These are phyloP conservation scores for Drosophila percnosoma DNA, from an alignment of 2,888 invertebrate genomes.

Conservation along the genomic window DNA sequence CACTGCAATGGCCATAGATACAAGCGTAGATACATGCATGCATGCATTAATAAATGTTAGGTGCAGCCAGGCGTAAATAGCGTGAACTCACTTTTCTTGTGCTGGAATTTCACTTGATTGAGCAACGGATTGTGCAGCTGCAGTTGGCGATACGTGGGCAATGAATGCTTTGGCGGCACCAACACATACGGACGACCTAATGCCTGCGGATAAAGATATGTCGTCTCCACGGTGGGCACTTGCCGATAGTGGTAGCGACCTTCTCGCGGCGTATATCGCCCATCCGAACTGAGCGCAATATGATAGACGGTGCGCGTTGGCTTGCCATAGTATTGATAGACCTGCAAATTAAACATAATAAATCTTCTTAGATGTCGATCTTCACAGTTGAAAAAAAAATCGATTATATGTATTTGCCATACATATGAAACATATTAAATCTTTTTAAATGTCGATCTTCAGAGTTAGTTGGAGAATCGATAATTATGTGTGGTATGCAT, in stretches of 20 bases:
- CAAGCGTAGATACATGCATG: neutral
- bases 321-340: constrained; percentile 82
- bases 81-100: constrained; percentile 77
- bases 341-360: constrained; percentile 61
- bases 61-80: constrained; percentile 34
- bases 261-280: constrained; percentile 86
- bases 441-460: neutral
- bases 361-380: neutral
- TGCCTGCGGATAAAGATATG: constrained; percentile 86
- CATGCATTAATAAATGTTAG: constrained; percentile 6
- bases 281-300: constrained; percentile 86
- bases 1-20: constrained; percentile 46
- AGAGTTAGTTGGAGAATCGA: neutral
- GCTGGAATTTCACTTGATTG: constrained; percentile 82
- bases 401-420: neutral
- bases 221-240: constrained; percentile 86
- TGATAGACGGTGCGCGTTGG: constrained; percentile 83
- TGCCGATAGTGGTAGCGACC: constrained; percentile 85
- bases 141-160: constrained; percentile 81
- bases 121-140: constrained; percentile 81
- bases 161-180: constrained; percentile 67
- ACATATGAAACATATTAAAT: neutral
- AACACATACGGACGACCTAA: constrained; percentile 73
- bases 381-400: neutral
- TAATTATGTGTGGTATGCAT: neutral